Percentiles rank a stretch among this genome's conserved stretches.
Conservation (phyloP, 2,113 vertebrate species). For the Melierax canorus region DNA sequence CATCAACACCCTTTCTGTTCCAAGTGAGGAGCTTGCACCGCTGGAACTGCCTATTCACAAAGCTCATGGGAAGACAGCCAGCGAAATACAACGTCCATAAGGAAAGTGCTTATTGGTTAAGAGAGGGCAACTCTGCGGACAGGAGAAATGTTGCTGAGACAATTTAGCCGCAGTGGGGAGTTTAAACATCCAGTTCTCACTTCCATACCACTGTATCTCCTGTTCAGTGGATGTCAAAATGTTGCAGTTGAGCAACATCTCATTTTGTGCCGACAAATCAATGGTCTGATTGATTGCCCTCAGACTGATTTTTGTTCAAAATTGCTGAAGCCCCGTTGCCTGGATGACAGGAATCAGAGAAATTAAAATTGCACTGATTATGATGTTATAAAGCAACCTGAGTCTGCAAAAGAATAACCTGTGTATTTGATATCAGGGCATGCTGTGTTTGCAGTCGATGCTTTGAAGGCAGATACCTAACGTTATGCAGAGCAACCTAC, state of each 20-base stretch:
- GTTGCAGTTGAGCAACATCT: background rate
- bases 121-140: background rate
- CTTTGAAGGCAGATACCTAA: background rate
- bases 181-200: background rate
- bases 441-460: background rate
- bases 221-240: background rate
- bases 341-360: background rate
- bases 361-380: background rate
- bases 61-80: background rate
- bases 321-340: background rate
- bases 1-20: background rate
- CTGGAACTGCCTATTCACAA: background rate
- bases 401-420: background rate
- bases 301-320: slow-evolving; percentile 6
- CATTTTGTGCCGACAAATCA: background rate
- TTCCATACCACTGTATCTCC: background rate
- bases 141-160: background rate
- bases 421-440: background rate
- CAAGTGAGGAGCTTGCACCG: background rate
- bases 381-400: background rate
- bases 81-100: background rate
- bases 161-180: background rate
- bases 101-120: background rate
- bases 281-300: background rate
- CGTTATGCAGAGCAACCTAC: background rate